Conservation (phyloP, 2,797 vertebrate species). For the Myotis findleyi region DNA sequence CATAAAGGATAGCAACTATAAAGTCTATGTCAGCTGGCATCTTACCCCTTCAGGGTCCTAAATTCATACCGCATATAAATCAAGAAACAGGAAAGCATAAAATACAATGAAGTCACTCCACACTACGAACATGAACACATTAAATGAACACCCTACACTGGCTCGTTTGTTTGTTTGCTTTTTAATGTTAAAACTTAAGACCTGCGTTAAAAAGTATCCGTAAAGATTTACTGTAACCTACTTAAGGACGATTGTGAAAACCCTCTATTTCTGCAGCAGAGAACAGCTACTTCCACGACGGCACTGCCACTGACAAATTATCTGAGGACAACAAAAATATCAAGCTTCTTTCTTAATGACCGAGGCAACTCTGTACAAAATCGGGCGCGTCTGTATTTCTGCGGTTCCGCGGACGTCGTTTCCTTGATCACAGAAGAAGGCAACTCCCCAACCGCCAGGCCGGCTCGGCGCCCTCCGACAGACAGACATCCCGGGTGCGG, state of each 20-base stretch:
- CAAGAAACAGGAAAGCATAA: conserved; percentile 65
- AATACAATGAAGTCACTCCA: conserved; percentile 49
- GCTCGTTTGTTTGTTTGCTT: neutral
- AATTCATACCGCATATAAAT: conserved; percentile 38
- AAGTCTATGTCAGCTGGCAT: conserved; percentile 21
- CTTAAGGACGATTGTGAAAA: neutral
- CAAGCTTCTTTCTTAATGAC: neutral
- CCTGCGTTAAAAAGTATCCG: neutral
- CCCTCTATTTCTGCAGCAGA: neutral
- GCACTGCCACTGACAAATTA: neutral
- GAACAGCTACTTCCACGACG: neutral
- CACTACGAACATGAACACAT: conserved; percentile 38
- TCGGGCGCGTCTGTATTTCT: neutral
- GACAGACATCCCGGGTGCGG: neutral
- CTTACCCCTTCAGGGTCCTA: conserved; percentile 24
- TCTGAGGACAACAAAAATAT: conserved; percentile 22
- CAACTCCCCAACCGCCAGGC: conserved; percentile 49
- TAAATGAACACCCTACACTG: conserved; percentile 59
- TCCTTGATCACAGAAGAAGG: neutral
- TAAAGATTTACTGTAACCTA: conserved; percentile 12
- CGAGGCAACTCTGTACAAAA: conserved; percentile 41
- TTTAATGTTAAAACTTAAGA: conserved; percentile 42
- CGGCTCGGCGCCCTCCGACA: neutral
- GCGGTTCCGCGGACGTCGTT: conserved; percentile 12
- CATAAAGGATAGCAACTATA: conserved; percentile 28